Conservation (phyloP, 2,113 vertebrate genomes). For the Sminthopsis crassicaudata region DNA sequence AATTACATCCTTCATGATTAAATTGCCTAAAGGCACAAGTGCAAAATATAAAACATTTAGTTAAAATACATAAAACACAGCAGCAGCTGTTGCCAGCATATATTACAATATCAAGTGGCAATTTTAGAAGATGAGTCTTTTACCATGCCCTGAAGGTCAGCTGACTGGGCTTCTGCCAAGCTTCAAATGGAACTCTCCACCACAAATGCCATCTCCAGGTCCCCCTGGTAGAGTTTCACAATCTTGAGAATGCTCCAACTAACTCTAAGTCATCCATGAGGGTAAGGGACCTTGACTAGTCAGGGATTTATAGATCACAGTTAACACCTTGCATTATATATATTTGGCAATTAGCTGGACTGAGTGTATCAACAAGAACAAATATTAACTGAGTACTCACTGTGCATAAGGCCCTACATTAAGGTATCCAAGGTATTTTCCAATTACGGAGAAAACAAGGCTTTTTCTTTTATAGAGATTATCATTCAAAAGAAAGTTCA, state of each 20-base stretch:
- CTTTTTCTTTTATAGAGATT: not conserved
- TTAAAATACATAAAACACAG: constrained; percentile 46
- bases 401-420: not conserved
- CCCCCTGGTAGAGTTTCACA: constrained; percentile 50
- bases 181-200: constrained; percentile 12
- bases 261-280: constrained; percentile 31
- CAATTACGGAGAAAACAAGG: not conserved
- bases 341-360: constrained; percentile 21
- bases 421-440: not conserved
- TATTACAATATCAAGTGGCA: constrained; percentile 49
- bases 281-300: constrained; percentile 42
- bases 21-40: constrained; percentile 52
- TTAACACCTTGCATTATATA: constrained; percentile 47
- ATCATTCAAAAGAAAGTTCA: not conserved
- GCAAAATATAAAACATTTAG: constrained; percentile 62
- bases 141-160: constrained; percentile 44
- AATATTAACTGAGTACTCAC: constrained; percentile 27
- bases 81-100: constrained; percentile 39
- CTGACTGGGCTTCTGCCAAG: constrained; percentile 41
- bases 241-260: constrained; percentile 34
- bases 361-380: constrained; percentile 19
- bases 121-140: constrained; percentile 41
- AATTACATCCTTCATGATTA: constrained; percentile 48
- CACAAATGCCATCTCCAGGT: constrained; percentile 32
- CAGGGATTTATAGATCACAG: constrained; percentile 48